phyloP scores from a whole-genome alignment of 1,140 invertebrate genomes.

The Drosophila varians region DNA sequence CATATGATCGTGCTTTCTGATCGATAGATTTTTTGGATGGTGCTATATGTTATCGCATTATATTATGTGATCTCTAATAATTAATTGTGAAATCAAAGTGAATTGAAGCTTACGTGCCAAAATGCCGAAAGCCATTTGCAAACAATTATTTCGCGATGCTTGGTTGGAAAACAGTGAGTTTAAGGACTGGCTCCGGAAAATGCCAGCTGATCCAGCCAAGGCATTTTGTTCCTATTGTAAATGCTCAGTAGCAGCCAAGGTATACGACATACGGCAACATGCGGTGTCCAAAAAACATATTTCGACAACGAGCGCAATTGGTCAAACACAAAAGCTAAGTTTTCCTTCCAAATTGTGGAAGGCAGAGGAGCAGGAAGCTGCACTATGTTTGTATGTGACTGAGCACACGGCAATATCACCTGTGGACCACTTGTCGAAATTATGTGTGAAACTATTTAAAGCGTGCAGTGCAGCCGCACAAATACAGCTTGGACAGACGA shows the following conservation, averaged over 20 bases:
- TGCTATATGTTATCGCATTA: slow-evolving; percentile 15
- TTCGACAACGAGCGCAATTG: no score
- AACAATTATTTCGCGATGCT: slow-evolving; percentile 17
- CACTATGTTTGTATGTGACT: no score
- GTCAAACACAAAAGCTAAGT: no score
- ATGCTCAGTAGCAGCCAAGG: slow-evolving; percentile 12
- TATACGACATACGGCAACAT: slow-evolving; percentile 5
- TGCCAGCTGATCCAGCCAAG: no score
- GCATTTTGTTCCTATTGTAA: no score
- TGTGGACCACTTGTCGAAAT: background rate
- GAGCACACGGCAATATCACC: no score
- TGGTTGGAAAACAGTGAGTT: slow-evolving; percentile 17
- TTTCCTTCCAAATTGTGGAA: no score
- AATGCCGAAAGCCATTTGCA: slow-evolving; percentile 11
- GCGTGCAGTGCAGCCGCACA: slow-evolving; percentile 2
- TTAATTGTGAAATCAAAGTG: slow-evolving; percentile 12
- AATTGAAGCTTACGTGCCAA: slow-evolving; percentile 16
- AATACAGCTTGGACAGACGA: slow-evolving; percentile 6
- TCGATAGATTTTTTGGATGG: slow-evolving; percentile 13
- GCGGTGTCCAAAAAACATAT: slow-evolving; percentile 2
- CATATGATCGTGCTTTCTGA: slow-evolving; percentile 16
- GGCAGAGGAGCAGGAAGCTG: no score
- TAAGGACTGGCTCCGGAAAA: slow-evolving; percentile 13
- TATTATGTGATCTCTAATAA: slow-evolving; percentile 4
- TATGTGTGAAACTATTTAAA: slow-evolving; percentile 3